Conservation (phyloP, 2,888 invertebrate genomes). For the Theretra japonica region DNA sequence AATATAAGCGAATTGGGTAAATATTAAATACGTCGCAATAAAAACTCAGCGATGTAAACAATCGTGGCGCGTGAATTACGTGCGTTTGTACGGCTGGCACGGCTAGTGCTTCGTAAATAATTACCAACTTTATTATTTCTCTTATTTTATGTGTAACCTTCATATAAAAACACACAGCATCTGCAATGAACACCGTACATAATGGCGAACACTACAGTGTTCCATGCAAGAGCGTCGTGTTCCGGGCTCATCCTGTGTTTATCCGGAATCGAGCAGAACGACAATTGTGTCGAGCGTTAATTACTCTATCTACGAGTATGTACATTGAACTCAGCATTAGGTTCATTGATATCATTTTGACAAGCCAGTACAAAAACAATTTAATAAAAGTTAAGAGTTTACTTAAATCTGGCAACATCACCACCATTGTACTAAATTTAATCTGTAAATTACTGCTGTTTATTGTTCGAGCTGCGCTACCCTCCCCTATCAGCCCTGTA, state of each 20-base stretch:
- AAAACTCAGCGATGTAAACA: conserved; percentile 9
- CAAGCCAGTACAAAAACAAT: too few relatives aligned
- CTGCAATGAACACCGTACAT: not conserved
- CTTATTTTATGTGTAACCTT: not conserved
- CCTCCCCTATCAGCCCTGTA: not conserved
- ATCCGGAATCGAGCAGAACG: too few relatives aligned
- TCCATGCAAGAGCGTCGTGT: too few relatives aligned
- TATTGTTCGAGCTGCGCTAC: not conserved
- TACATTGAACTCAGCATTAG: too few relatives aligned
- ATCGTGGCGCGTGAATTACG: not conserved
- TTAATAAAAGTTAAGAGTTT: too few relatives aligned
- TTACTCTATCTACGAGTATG: too few relatives aligned
- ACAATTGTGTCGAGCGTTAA: too few relatives aligned
- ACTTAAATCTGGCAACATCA: too few relatives aligned
- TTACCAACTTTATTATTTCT: not conserved
- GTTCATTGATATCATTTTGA: too few relatives aligned
- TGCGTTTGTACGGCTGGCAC: not conserved
- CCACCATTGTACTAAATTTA: not conserved
- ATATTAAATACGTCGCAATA: conserved; percentile 11
- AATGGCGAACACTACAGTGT: too few relatives aligned
- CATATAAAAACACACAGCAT: not conserved
- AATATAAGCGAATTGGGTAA: conserved; percentile 4
- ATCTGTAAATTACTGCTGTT: conserved; percentile 6
- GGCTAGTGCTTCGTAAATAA: not conserved
- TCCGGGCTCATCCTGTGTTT: too few relatives aligned